These are phyloP conservation scores for Andrena minutula DNA, from an alignment of 2,888 invertebrate genomes.

Conservation along the genomic window DNA sequence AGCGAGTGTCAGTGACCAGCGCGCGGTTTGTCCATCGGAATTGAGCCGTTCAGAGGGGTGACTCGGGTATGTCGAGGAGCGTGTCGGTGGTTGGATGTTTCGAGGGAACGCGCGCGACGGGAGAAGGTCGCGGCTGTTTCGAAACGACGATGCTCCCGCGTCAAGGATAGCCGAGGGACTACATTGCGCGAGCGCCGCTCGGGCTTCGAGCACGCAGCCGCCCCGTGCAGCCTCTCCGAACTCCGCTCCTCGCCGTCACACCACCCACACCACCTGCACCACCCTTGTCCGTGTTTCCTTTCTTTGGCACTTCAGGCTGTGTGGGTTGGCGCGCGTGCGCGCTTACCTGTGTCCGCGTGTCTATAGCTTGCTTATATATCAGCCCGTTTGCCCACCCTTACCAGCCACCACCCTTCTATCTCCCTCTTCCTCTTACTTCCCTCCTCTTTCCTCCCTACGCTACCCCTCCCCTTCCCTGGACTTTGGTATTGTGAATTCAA, in stretches of 20 bases:
- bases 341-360: constrained; percentile 32
- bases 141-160: constrained; percentile 81
- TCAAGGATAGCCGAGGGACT: constrained; percentile 82
- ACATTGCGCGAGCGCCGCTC: constrained; percentile 83
- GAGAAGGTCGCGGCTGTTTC: constrained; percentile 69
- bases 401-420: constrained; percentile 28
- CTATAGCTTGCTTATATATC: constrained; percentile 63
- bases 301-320: background rate
- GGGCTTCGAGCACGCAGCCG: constrained; percentile 81
- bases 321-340: constrained; percentile 28
- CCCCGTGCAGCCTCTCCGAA: constrained; percentile 67
- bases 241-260: constrained; percentile 35
- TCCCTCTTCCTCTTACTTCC: background rate
- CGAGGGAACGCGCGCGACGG: constrained; percentile 55
- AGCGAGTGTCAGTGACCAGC: background rate
- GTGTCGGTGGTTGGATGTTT: constrained; percentile 36
- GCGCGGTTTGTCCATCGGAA: background rate
- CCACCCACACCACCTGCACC: constrained; percentile 5
- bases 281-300: constrained; percentile 38
- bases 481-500: background rate
- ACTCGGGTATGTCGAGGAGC: constrained; percentile 3
- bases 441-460: background rate
- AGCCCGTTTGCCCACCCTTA: constrained; percentile 50
- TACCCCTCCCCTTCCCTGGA: background rate
- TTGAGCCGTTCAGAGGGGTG: background rate